These are phyloP conservation scores for Gadus macrocephalus DNA, from an alignment of 2,113 vertebrate genomes.

Conservation along the genomic window DNA sequence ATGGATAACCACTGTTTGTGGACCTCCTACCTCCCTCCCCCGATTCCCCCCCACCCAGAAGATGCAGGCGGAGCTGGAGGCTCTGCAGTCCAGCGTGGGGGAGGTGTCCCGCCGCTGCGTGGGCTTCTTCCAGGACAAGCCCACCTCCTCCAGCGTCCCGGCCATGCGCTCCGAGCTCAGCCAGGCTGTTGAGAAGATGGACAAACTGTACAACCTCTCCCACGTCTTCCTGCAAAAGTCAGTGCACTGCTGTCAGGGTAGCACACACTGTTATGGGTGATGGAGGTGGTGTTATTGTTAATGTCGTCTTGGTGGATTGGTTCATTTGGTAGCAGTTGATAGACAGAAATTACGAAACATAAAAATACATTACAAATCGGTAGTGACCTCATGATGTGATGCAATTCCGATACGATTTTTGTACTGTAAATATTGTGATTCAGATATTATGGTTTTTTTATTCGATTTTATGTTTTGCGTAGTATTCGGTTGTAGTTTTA, in stretches of 20 bases:
- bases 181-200: conserved; percentile 82
- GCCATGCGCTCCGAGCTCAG: conserved; percentile 82
- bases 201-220: conserved; percentile 81
- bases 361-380: too few relatives aligned
- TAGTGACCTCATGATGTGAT: too few relatives aligned
- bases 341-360: too few relatives aligned
- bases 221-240: conserved; percentile 89
- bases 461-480: too few relatives aligned
- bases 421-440: too few relatives aligned
- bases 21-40: neutral
- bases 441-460: too few relatives aligned
- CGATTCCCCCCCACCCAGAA: conserved; percentile 43
- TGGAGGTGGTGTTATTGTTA: neutral
- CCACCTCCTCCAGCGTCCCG: conserved; percentile 75
- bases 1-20: neutral
- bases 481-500: too few relatives aligned
- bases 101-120: conserved; percentile 78
- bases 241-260: conserved; percentile 38
- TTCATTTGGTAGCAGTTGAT: too few relatives aligned
- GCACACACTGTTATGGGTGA: neutral
- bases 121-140: conserved; percentile 85
- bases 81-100: conserved; percentile 74
- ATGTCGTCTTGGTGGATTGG: neutral
- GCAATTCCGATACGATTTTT: too few relatives aligned
- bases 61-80: conserved; percentile 77